Base-by-base conservation (phyloP, 2,113 vertebrate species). In the Pogonocichla stellata region DNA sequence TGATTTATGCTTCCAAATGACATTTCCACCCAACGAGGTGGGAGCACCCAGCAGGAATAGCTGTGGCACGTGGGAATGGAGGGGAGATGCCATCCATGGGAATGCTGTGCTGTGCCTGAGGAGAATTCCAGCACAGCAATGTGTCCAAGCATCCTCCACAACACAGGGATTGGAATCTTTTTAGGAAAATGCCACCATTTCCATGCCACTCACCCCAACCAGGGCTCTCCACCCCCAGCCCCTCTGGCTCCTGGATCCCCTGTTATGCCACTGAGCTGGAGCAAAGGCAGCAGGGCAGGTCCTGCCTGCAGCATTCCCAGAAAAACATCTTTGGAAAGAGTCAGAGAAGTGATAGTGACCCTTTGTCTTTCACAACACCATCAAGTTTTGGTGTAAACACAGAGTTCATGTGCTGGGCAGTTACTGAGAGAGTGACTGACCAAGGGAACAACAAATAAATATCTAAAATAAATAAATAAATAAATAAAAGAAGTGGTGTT, bases 291-390 rank as follows among this genome's bases (percentile, higher is more conserved):
- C 0, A 8, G n/a, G 40, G 36, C 69, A 65, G 45, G 33, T 56
- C 67, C 50, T 31, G 79, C 45, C 80, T 18, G 8, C 0, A 3
- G 51, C 73, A n/a, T 92, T 93, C 88, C 88, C 85, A 90, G 78
- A 79, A 87, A 90, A 84, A 66, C 36, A 3, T 47, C 73, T 47
- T 74, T 79, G 79, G 81, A 24, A 93, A 47, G 8, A 31, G 60
- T 29, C 1, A 4, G 54, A 70, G 84, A 79, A 92, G 85, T 2
- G 88, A 79, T 62, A 5, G 22, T 34, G 75, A 94, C 86, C 75
- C 75, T 92, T 56, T 31, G 82, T 86, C 91, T 93, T 95, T 80
- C 94, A 80, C 88, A 96, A 95, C 62, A 48, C 54, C 91, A 80
- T 20, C 71, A 5, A 57, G 57, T 88, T 72, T 61, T 29, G 91